Evolutionary conservation across 2,113 vertebrate genomes (phyloP), one percentile per base, ranked within the genome.

Genomic region (Pterocles gutturalis): DNA sequence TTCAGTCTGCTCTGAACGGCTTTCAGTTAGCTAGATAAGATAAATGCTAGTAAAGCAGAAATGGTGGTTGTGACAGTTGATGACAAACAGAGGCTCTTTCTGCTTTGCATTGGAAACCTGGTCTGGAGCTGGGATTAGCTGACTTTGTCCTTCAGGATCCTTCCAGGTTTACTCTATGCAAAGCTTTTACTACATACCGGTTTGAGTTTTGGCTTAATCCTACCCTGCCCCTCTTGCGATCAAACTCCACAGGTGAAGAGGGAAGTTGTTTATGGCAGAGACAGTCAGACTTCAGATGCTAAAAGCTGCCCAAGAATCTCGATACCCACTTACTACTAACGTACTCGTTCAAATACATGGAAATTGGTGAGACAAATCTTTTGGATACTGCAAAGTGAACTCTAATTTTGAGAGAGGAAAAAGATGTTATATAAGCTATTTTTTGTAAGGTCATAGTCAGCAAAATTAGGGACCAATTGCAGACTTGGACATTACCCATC

Each of bases 21-120:
- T 83, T 92, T 65, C 53, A 36, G 1, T n/a, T 25, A 51, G 11
- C 34, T 38, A 4, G 2, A 0, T 41, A 4, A 15, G 89, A 75
- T 20, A 31, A 62, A 62, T 7, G 4, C 7, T 34, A 24, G 38
- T 11, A 71, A 75, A 46, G 13, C 58, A 81, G 71, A 49, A 83
- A 28, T 51, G 0, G 4, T 16, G 28, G 4, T 20, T 51, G 10
- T 13, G 51, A 43, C 8, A 17, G n/a, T 5, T 51, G 21, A 2
- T 55, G n/a, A 64, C n/a, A 46, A 41, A 58, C 6, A 51, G n/a
- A 54, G 21, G 11, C 13, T 70, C 21, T 41, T 76, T 20, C 29
- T 71, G 28, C 54, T 77, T 89, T 70, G 36, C 10, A 3, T 87
- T 43, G 90, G 17, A 29, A 88, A 24, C 9, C 55, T 25, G 4